These are phyloP conservation scores for Andinoacara biseriatus DNA, from an alignment of 2,113 vertebrate genomes.

Conservation along the genomic window DNA sequence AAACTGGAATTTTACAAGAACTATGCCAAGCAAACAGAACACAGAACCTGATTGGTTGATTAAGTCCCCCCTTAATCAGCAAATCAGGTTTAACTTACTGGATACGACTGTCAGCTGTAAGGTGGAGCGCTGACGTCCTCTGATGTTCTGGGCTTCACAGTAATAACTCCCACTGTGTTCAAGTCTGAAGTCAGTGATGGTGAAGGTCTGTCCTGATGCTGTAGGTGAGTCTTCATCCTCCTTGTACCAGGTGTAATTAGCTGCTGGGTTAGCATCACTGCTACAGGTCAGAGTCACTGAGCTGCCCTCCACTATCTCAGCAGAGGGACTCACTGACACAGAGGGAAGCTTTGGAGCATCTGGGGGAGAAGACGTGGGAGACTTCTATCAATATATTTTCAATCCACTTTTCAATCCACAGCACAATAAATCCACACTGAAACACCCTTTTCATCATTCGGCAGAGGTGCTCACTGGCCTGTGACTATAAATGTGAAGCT, in stretches of 20 bases:
- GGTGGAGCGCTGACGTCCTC: not conserved
- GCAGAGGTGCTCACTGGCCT: not conserved
- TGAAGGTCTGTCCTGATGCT: not conserved
- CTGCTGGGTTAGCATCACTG: constrained; percentile 14
- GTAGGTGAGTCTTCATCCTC: accelerated
- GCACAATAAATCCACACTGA: not conserved
- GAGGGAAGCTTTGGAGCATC: constrained; percentile 21
- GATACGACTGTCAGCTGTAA: not conserved
- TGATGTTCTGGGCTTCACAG: constrained; percentile 16
- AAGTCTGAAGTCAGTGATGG: not conserved
- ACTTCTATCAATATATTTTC: not conserved
- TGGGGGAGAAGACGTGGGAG: not conserved
- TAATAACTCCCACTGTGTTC: constrained; percentile 21
- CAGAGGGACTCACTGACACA: constrained; percentile 7
- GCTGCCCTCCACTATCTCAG: not conserved
- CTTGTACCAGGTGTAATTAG: not conserved
- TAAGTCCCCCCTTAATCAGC: not conserved
- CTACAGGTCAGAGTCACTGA: constrained; percentile 1
- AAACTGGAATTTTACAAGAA: not conserved
- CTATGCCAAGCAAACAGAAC: not conserved
- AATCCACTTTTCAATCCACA: not conserved
- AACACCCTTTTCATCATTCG: not conserved
- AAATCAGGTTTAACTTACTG: not conserved
- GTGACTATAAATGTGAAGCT: not conserved
- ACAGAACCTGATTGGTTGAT: not conserved